Conservation (phyloP, 2,888 invertebrate genomes). For the Pyrochroa serraticornis region DNA sequence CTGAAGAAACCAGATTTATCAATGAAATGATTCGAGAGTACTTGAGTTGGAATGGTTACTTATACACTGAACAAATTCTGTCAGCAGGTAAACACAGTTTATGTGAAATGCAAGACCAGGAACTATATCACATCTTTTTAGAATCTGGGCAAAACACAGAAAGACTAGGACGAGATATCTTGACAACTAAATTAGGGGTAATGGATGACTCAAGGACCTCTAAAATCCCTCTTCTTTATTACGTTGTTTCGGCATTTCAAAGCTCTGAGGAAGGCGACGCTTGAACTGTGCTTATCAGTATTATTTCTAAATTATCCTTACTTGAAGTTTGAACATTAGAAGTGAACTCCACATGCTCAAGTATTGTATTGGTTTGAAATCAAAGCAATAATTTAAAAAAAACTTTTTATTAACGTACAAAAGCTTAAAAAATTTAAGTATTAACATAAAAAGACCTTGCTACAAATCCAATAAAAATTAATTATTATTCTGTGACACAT, state of each 20-base stretch:
- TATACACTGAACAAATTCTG: conserved; percentile 63
- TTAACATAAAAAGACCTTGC: too few relatives aligned
- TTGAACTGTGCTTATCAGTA: background rate
- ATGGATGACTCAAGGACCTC: conserved; percentile 53
- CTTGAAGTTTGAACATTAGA: too few relatives aligned
- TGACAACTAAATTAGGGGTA: conserved; percentile 55
- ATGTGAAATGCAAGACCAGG: background rate
- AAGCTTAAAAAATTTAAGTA: background rate
- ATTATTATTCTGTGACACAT: too few relatives aligned
- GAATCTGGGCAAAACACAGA: conserved; percentile 53
- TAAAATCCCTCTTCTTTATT: conserved; percentile 56
- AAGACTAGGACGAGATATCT: conserved; percentile 47
- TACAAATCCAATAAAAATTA: too few relatives aligned
- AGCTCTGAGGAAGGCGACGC: conserved; percentile 34
- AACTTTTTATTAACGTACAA: background rate
- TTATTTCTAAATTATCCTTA: background rate
- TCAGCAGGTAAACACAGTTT: conserved; percentile 45
- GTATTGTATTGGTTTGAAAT: background rate
- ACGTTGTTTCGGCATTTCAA: conserved; percentile 54
- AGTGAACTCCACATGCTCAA: background rate
- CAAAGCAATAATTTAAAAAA: conserved; percentile 7
- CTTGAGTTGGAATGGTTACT: conserved; percentile 73
- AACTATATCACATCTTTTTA: conserved; percentile 26
- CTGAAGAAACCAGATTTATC: conserved; percentile 60
- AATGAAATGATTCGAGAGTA: conserved; percentile 73